Conservation (phyloP, 1,140 invertebrate genomes). For the Rhopalosiphum padi region DNA sequence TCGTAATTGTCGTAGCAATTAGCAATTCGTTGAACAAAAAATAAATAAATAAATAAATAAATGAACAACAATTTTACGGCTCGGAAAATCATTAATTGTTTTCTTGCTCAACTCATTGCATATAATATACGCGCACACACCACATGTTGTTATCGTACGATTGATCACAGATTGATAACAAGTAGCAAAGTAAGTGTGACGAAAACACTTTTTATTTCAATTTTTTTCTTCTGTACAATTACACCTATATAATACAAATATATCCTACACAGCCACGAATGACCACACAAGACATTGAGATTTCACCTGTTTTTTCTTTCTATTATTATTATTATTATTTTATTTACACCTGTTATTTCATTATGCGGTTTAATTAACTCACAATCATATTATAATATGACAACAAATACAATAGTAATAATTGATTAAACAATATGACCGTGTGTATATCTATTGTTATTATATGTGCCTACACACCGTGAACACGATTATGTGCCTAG, state of each 20-base stretch:
- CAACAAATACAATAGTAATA: background rate
- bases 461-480: background rate
- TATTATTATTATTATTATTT: background rate
- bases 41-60: background rate
- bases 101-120: background rate
- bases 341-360: background rate
- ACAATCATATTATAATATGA: background rate
- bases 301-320: background rate
- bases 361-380: background rate
- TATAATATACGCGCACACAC: background rate
- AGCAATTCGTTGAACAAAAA: background rate
- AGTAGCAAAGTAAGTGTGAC: background rate
- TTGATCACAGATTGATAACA: background rate
- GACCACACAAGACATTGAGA: background rate
- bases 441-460: too few species aligned
- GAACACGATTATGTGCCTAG: background rate
- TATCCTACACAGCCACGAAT: background rate
- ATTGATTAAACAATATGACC: background rate
- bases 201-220: background rate
- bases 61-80: background rate
- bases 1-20: background rate
- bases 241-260: background rate
- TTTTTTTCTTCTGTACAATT: background rate
- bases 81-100: background rate
- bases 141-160: background rate